Base-by-base conservation (phyloP, 2,113 vertebrate genomes). In the Calcarius ornatus region DNA sequence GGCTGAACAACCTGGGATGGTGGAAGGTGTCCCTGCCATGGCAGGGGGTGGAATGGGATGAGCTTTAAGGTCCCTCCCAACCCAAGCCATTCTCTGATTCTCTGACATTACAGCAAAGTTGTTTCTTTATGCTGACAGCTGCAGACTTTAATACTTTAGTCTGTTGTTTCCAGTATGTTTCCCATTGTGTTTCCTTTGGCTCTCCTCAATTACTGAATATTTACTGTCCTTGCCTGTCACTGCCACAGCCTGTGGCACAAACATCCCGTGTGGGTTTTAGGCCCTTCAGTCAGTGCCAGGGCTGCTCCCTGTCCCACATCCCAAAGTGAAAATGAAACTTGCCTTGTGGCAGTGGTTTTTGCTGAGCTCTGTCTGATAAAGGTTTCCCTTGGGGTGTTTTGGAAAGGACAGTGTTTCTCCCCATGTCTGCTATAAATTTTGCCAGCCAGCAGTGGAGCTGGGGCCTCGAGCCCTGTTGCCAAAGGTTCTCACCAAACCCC, bases 131-230 rank as follows among this genome's bases (percentile, higher is more conserved):
- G 69, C 92, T 75, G 48, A 56, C 80, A 69, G 6, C 72, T 73
- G 8, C 90, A 71, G 93, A 37, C 87, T 91, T 85, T 0, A 40
- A 27, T 63, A n/a, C 75, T 82, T 53, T 0, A 42, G 40, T 70
- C 96, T 86, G 76, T 78, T 86, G 72, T 76, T 94, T 40, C 63
- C 87, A 85, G n/a, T 40, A 1, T 54, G 45, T 86, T 89, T 93
- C 72, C 78, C 86, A 54, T 40, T 43, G 53, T 64, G 40, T 71
- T 86, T 78, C 72, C 80, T 73, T 71, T 79, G 75, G 28, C 56
- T 86, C 31, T 53, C 48, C 76, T 77, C 64, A 48, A 0, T 56
- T 30, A 21, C 68, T 24, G 79, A 48, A 4, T 47, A 63, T 71
- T 82, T 63, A 28, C 72, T n/a, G 64, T 80, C 87, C 70, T 38